Evolutionary conservation across 1,140 invertebrate species (phyloP).

Genomic region (Drosophila pruinosa): DNA sequence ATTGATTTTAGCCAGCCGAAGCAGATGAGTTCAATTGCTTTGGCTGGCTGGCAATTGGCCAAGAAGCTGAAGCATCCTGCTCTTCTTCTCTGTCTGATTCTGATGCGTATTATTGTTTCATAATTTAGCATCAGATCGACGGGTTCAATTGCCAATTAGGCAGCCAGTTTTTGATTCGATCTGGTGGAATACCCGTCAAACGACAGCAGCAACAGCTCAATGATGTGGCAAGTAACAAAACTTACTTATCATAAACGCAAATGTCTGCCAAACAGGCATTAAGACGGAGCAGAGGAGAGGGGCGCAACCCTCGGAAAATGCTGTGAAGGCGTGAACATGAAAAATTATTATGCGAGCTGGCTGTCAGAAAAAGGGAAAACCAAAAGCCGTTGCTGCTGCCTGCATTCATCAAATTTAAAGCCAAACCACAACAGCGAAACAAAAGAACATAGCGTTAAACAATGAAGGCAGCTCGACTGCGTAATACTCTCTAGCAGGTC

Average conservation of each 20-base stretch:
- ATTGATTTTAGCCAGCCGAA: slow-evolving; percentile 57
- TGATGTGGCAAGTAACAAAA: slow-evolving; percentile 38
- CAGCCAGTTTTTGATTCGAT: slow-evolving; percentile 31
- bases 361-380: slow-evolving; percentile 17
- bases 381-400: slow-evolving; percentile 6
- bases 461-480: neutral
- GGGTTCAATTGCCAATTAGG: slow-evolving; percentile 24
- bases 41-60: slow-evolving; percentile 37
- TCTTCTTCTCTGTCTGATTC: neutral
- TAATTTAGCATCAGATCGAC: slow-evolving; percentile 14
- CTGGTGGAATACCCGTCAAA: neutral
- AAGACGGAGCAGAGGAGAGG: slow-evolving; percentile 1
- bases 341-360: slow-evolving; percentile 40
- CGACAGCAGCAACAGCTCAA: slow-evolving; percentile 29
- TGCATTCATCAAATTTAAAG: slow-evolving; percentile 40
- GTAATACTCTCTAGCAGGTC: neutral
- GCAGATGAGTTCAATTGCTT: slow-evolving; percentile 37
- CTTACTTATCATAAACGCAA: slow-evolving; percentile 33
- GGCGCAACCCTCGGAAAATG: slow-evolving; percentile 11
- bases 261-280: slow-evolving; percentile 44
- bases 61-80: neutral
- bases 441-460: neutral
- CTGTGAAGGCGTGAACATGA: slow-evolving; percentile 37
- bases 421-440: neutral
- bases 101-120: slow-evolving; percentile 33